Base-by-base conservation (phyloP, 2,888 invertebrate genomes). In the Auanema freiburgensis region DNA sequence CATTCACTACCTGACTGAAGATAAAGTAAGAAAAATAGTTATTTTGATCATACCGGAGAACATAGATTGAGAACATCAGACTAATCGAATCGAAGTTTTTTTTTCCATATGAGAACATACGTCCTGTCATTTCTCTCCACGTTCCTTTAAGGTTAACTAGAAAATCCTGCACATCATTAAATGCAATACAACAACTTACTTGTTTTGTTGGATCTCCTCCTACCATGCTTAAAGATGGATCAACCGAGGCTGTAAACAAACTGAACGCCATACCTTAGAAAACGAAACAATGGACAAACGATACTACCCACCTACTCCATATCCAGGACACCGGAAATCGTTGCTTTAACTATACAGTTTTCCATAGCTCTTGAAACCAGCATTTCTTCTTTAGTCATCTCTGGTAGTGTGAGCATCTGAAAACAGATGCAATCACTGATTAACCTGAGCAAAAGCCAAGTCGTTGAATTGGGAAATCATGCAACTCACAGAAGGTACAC, bases 61-160 rank as follows among this genome's bases (percentile, higher is more conserved):
- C 70, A n/a, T n/a, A n/a, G n/a, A n/a, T n/a, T n/a, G n/a, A n/a
- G n/a, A n/a, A n/a, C n/a, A 97, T 89, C 8, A 91, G 90, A 62
- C 98, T 98, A 74, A 98, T 89, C 50, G 96, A 88, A 0, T 96
- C 97, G 88, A 98, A 98, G 85, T n/a, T n/a, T n/a, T 97, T 98
- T 85, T 97, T 98, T 0, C 92, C 97, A 85, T 97, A 95, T 61
- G 93, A 90, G 63, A 92, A 86, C 72, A 94, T 93, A 0, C 95
- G 90, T 0, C 88, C 65, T 16, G 72, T 69, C 81, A 80, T 82
- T 64, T 81, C 81, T 58, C 71, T 78, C 79, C 77, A 77, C 4
- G 80, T 80, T 64, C 82, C 76, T 57, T 74, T 75, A 82, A 61
- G 3, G 79, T 72, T 10, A 81, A 57, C 81, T 81, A 46, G 46